A percentile compares a stretch with the other conserved stretches of the same genome.
Evolutionary conservation across 2,888 invertebrate species (phyloP).

Genomic region (Polylopha cassiicola): DNA sequence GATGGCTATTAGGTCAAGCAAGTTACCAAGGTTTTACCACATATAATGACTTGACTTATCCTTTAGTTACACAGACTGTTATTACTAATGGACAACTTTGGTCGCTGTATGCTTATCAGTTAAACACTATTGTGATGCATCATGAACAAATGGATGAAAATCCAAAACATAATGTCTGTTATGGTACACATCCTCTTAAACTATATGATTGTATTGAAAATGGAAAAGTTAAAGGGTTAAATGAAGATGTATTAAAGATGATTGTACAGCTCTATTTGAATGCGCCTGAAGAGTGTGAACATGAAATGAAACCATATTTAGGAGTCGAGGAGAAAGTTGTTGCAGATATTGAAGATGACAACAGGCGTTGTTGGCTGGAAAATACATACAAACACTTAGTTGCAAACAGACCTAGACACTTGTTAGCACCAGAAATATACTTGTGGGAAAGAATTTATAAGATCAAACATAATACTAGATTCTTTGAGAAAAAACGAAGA

Average conservation of each 20-base stretch:
- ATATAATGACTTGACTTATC: constrained; percentile 93
- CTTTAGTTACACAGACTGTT: constrained; percentile 91
- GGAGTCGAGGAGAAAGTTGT: constrained; percentile 72
- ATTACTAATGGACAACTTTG: constrained; percentile 92
- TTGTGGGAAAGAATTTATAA: constrained; percentile 91
- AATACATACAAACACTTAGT: constrained; percentile 81
- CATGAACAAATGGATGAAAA: constrained; percentile 80
- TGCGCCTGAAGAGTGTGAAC: constrained; percentile 77
- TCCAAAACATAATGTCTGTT: constrained; percentile 86
- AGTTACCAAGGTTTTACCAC: constrained; percentile 93
- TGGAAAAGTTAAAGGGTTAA: constrained; percentile 85
- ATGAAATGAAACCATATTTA: constrained; percentile 85
- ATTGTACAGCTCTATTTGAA: constrained; percentile 87
- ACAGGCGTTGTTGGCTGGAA: constrained; percentile 84
- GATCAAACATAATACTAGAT: constrained; percentile 81
- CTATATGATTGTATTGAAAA: constrained; percentile 86
- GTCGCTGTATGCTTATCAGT: constrained; percentile 93
- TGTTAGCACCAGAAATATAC: constrained; percentile 82
- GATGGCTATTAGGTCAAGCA: constrained; percentile 88
- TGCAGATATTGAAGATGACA: constrained; percentile 83
- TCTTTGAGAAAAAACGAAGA: constrained; percentile 81
- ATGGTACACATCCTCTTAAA: constrained; percentile 83
- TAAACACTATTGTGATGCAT: constrained; percentile 89
- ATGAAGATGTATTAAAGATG: constrained; percentile 85
- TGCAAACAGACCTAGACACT: constrained; percentile 81